Conservation (phyloP, 1,140 invertebrate species). For the Aphis gossypii region DNA sequence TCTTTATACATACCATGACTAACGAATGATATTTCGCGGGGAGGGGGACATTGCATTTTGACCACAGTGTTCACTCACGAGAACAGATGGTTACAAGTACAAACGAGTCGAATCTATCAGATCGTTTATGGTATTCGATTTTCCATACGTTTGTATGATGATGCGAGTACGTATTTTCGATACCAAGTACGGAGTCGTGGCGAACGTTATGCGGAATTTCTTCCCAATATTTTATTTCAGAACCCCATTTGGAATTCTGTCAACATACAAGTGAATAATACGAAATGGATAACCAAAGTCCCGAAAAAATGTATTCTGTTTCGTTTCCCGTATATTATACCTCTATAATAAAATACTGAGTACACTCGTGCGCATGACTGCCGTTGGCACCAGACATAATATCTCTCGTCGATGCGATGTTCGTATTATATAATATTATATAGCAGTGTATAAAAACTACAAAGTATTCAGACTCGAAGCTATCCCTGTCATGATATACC, state of each 20-base stretch:
- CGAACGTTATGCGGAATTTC: not conserved
- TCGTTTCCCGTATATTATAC: not conserved
- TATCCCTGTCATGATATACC: not conserved
- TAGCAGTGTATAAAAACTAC: not conserved
- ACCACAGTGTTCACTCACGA: not conserved
- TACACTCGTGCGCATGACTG: not conserved
- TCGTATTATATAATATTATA: not conserved
- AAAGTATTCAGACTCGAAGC: not conserved
- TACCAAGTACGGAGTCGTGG: not conserved
- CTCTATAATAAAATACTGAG: not conserved
- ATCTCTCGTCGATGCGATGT: not conserved
- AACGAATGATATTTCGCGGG: not conserved
- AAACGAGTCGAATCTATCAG: not conserved
- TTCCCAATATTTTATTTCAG: not conserved
- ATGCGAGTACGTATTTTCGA: not conserved
- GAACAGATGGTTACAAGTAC: not conserved
- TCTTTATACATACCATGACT: not conserved
- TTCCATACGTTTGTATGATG: not conserved
- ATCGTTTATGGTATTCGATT: not conserved
- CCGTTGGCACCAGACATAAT: not conserved
- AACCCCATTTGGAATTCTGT: not conserved
- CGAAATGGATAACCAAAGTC: not conserved
- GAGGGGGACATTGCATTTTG: not conserved
- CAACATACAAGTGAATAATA: not conserved
- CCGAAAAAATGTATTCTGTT: conserved; percentile 17